Evolutionary conservation across 2,113 vertebrate species (phyloP).

Genomic region (Tichodroma muraria): DNA sequence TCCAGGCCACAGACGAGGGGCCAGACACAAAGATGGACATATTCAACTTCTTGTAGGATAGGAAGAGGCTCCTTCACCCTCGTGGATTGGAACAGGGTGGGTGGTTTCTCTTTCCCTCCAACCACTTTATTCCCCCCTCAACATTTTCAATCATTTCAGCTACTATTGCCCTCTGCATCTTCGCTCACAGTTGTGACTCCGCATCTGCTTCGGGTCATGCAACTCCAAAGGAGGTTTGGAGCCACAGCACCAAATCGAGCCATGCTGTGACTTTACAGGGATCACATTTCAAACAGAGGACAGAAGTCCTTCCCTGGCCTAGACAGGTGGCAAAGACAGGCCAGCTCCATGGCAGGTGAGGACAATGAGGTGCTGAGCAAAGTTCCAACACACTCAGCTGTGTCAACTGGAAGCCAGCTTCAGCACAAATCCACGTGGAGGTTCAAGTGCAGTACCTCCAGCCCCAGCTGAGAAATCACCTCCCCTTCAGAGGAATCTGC

Average conservation of each 20-base stretch:
- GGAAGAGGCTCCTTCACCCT: background rate
- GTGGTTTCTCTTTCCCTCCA: background rate
- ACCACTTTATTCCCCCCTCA: background rate
- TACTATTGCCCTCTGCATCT: background rate
- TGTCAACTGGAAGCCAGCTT: background rate
- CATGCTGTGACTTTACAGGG: background rate
- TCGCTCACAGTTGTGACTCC: background rate
- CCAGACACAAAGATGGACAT: background rate
- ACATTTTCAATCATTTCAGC: background rate
- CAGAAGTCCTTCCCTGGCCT: background rate
- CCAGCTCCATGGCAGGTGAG: background rate
- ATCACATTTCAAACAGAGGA: background rate
- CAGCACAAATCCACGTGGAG: background rate
- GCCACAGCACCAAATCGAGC: background rate
- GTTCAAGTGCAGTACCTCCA: background rate
- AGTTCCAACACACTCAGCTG: background rate
- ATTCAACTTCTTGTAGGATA: background rate
- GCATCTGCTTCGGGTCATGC: background rate
- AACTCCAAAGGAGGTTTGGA: background rate
- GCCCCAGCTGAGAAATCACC: background rate
- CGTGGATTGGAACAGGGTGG: background rate
- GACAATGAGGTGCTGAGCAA: background rate
- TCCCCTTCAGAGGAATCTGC: background rate
- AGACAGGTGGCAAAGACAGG: background rate
- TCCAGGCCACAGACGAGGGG: background rate